Evolutionary conservation across 2,113 vertebrate genomes (phyloP), one percentile per base, ranked within the genome.

Genomic region (Scomber scombrus): DNA sequence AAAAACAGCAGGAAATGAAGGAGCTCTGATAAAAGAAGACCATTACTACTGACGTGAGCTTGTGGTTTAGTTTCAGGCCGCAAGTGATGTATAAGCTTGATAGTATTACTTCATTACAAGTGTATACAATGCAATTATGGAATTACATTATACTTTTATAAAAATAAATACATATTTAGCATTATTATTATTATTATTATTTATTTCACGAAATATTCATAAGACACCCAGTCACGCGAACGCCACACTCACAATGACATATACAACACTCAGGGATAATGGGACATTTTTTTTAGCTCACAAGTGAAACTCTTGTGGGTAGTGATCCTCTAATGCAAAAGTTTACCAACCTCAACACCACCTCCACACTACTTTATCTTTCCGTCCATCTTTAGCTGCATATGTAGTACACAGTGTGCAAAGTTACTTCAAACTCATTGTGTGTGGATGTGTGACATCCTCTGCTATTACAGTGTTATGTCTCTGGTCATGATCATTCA

Each of bases 1-100:
- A 26, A 26, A 26, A 26, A 26, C 2, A 55, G 78, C 46, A 74
- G 88, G 86, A 91, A 89, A 81, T 84, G 45, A 85, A 78, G 23
- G 43, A 75, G 50, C 63, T 70, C 43, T 75, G 75, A 81, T 56
- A 69, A 77, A 77, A 75, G 52, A 61, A 60, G 71, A 55, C 71
- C 50, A 71, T 49, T 54, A 47, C 19, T 46, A 34, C 43, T 67
- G 45, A 58, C 18, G 40, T 51, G 23, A 26, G 23, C 23, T 26
- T 26, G 23, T 26, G 23, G 23, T 16, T 68, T 3, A 49, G 15
- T 40, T 18, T 77, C 46, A 46, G 46, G 26, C 50, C 61, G n/a
- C 14, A 71, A 21, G 10, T 26, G 11, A 75, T 46, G 19, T 34
- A 71, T 21, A 16, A 26, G 23, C 23, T 61, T 3, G 11, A 46